Percentiles rank a stretch among this genome's conserved stretches.
phyloP scores from a whole-genome alignment of 2,888 invertebrate species.

The Capitulum mitella region DNA sequence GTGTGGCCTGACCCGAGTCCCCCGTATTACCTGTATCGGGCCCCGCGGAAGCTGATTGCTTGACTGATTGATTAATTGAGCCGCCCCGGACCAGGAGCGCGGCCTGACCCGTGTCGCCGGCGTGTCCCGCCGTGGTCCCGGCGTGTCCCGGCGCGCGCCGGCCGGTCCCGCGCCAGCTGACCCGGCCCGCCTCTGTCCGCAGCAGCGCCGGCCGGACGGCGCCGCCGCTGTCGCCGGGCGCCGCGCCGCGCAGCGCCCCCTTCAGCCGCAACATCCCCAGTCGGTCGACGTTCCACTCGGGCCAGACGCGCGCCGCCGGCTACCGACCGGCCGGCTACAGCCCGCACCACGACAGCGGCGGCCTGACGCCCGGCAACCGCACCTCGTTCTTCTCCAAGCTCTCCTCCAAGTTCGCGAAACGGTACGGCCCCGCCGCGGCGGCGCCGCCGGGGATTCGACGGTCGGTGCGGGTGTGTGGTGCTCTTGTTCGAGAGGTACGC shows the following conservation, averaged over 20 bases:
- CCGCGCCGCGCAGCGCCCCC: conserved; percentile 46
- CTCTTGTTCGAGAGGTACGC: neutral
- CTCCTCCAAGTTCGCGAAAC: conserved; percentile 94
- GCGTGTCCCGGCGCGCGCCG: too few relatives aligned
- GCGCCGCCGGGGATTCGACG: neutral
- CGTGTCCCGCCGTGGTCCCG: too few relatives aligned
- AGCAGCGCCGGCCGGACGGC: conserved; percentile 20
- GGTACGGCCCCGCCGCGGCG: conserved; percentile 59
- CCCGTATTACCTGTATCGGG: too few relatives aligned
- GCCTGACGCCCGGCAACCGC: conserved; percentile 41
- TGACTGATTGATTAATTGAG: too few relatives aligned
- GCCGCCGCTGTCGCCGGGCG: conserved; percentile 18
- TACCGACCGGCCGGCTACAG: conserved; percentile 9
- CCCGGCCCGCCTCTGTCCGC: neutral
- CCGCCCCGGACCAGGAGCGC: too few relatives aligned
- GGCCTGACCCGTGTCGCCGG: too few relatives aligned
- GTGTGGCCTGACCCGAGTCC: too few relatives aligned
- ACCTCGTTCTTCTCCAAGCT: conserved; percentile 96
- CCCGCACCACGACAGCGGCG: conserved; percentile 42
- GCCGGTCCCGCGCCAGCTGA: neutral
- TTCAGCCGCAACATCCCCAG: conserved; percentile 92
- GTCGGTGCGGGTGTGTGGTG: neutral
- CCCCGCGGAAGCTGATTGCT: too few relatives aligned
- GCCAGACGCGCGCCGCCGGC: conserved; percentile 50
- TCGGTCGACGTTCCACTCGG: conserved; percentile 95